Evolutionary conservation across 2,888 invertebrate genomes (phyloP), one percentile per base, ranked within the genome.

Genomic region (Chelonus formosanus): DNA sequence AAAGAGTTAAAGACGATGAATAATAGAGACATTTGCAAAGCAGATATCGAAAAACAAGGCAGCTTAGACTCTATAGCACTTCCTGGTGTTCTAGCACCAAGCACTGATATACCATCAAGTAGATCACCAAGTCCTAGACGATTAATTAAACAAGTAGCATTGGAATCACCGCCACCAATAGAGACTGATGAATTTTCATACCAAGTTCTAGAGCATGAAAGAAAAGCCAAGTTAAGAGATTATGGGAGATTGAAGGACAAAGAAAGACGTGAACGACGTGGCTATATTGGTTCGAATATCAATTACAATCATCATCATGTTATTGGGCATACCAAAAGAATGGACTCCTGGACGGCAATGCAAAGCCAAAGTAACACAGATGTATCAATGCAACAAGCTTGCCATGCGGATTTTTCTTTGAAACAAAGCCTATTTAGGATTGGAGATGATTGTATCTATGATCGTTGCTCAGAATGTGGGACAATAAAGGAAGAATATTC

Each of bases 391-490:
- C 84, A 85, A 58, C 85, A 86, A 71, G 86, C 87, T 10, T 86
- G 86, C 69, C 88, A 88, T 74, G 86, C 88, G 4, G 84, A 85
- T 67, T 84, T 84, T 44, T 87, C 85, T 72, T 79, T 88, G 63
- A 88, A 88, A 76, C 89, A 87, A 80, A 91, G 91, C 74, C 86
- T 88, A 7, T 89, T 89, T 60, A 83, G 90, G 56, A 88, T 90
- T 36, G 92, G 92, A 0, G 91, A 92, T 63, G 92, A 92, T 65
- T 91, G 90, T 70, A 88, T 91, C 32, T 90, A 88, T 73, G 90
- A 91, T 66, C 86, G 91, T 84, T 97, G 96, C 81, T 90, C 94
- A 0, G 96, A 97, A 81, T 99, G 98, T 84, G 96, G 97, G 10
- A 91, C 91, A 1, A 88, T 92, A 3, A 90, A 91, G 69, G 96